A percentile compares a stretch with the other conserved stretches of the same genome.
Evolutionary conservation across 2,113 vertebrate genomes (phyloP).

Genomic region (Prietella phreatophila): DNA sequence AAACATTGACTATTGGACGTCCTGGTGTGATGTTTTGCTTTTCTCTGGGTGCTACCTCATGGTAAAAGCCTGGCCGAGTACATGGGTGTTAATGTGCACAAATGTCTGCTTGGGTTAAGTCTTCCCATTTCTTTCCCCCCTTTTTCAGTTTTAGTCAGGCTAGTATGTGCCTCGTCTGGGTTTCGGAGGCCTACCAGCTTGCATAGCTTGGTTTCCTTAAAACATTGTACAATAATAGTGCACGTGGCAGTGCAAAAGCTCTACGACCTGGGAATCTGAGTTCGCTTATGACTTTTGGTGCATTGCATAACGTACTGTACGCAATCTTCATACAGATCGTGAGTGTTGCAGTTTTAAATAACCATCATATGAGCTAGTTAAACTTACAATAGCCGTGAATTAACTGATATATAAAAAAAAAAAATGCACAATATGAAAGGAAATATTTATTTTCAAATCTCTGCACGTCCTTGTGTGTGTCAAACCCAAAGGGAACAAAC

Average conservation of each 20-base stretch:
- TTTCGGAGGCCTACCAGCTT: not conserved
- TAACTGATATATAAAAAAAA: not conserved
- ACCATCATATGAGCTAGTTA: not conserved
- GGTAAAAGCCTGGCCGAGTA: not conserved
- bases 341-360: not conserved
- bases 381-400: not conserved
- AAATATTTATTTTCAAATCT: not conserved
- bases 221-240: not conserved
- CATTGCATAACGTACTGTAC: not conserved
- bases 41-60: not conserved
- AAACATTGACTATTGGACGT: not conserved
- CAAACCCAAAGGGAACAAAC: not conserved
- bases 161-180: not conserved
- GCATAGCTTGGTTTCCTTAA: not conserved
- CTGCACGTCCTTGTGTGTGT: not conserved
- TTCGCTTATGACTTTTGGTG: not conserved
- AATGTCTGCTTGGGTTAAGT: not conserved
- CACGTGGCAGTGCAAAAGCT: not conserved
- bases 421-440: too few relatives aligned
- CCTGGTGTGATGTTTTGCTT: not conserved
- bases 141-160: not conserved
- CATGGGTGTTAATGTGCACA: not conserved
- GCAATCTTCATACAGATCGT: not conserved
- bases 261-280: not conserved
- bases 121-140: not conserved